Evolutionary conservation across 2,113 vertebrate genomes (phyloP), one percentile per base, ranked within the genome.

Genomic region (Podocnemis expansa): DNA sequence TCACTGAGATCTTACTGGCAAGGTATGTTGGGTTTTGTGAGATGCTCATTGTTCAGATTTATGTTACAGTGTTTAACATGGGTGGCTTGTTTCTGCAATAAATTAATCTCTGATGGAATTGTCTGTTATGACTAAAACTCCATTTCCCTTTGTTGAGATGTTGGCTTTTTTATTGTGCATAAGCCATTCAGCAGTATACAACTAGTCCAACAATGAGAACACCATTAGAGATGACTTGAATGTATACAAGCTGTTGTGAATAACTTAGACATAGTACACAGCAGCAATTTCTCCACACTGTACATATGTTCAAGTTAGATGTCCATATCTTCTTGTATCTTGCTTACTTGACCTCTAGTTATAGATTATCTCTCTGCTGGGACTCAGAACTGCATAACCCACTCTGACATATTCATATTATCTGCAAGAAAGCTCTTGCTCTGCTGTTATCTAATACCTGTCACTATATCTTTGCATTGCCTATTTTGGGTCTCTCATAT

Each of bases 191-290:
- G 80, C 22, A 75, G 3, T 14, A 1, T 38, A 76, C 63, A 70
- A 70, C 85, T 80, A 1, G 0, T 10, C 47, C 0, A 0, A 2
- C 76, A 79, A 60, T 34, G 55, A 80, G 9, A 17, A 31, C 67
- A 7, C 4, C 41, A 75, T 38, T 63, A 63, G 60, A 63, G 31
- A 63, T 63, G 60, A 63, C 60, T 19, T 14, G 31, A 63, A 34
- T n/a, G n/a, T 63, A 63, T 16, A 8, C 60, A 19, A 14, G 34
- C 60, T 67, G 34, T n/a, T 75, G 24, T 83, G 29, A 34, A 67
- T n/a, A n/a, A n/a, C 54, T 88, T 25, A 82, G 60, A 47, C 41
- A n/a, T 67, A 10, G 80, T 73, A n/a, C 0, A 88, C 27, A 24
- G 21, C 45, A 67, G 10, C 25, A 73, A 25, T 67, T 76, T 82